A percentile compares a stretch with the other conserved stretches of the same genome.
These are phyloP conservation scores for Myotis brandtii DNA, from an alignment of 2,113 vertebrate genomes.

Conservation along the genomic window DNA sequence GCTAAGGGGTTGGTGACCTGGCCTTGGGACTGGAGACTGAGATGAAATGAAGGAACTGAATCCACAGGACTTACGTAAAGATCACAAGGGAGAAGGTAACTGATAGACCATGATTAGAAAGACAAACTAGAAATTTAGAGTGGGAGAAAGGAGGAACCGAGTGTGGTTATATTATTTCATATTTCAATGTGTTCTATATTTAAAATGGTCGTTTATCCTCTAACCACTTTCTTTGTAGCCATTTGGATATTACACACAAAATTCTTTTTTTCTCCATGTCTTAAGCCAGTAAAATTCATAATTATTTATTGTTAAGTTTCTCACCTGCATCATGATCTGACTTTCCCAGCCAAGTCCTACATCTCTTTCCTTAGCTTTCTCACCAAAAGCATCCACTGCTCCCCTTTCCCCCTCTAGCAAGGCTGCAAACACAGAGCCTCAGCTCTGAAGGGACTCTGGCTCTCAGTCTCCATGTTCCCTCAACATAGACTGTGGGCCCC, in stretches of 20 bases:
- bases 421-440: background rate
- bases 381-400: background rate
- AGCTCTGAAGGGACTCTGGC: background rate
- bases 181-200: background rate
- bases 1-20: background rate
- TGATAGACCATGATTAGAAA: background rate
- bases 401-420: background rate
- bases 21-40: background rate
- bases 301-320: background rate
- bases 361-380: background rate
- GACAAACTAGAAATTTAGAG: background rate
- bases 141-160: background rate
- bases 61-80: background rate
- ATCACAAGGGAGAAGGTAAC: background rate
- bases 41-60: background rate
- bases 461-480: background rate
- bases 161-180: background rate
- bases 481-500: background rate
- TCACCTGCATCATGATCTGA: background rate
- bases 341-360: background rate
- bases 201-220: background rate
- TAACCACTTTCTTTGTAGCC: background rate
- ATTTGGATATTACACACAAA: background rate
- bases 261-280: background rate
- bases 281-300: slow-evolving; percentile 10